Conservation (phyloP, 2,113 vertebrate genomes). For the Microtus ochrogaster region DNA sequence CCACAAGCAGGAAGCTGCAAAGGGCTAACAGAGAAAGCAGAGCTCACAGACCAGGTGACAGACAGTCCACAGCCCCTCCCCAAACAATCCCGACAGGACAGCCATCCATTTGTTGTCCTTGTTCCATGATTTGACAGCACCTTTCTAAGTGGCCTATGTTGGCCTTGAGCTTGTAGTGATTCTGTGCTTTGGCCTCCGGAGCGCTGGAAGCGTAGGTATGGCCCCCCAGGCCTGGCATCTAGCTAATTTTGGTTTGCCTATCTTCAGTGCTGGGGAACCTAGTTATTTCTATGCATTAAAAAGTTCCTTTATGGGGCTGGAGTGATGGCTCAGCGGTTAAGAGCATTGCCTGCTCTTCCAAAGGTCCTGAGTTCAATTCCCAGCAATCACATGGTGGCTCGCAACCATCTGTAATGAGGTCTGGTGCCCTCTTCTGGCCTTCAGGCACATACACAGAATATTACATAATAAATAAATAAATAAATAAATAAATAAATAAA, state of each 20-base stretch:
- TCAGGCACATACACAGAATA: no score
- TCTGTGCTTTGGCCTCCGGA: background rate
- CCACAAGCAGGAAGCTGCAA: background rate
- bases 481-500: no score
- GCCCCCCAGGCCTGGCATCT: background rate
- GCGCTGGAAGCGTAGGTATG: background rate
- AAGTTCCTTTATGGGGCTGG: background rate
- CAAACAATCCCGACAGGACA: background rate
- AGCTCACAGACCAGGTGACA: background rate
- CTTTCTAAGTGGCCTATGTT: background rate
- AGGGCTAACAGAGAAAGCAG: slow-evolving; percentile 36
- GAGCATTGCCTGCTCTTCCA: no score
- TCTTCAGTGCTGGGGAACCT: background rate
- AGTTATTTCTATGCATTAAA: background rate
- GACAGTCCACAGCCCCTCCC: background rate
- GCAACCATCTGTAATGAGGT: no score
- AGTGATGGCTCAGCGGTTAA: no score
- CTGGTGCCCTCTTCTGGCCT: no score
- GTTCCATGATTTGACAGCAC: background rate
- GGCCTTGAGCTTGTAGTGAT: background rate
- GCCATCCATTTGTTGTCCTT: background rate
- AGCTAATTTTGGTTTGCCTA: background rate
- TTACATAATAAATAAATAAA: no score
- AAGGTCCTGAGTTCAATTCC: no score
- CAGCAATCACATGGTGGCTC: no score